A percentile compares a stretch with the other conserved stretches of the same genome.
phyloP scores from a whole-genome alignment of 2,113 vertebrate genomes.

The Alethe castanea region DNA sequence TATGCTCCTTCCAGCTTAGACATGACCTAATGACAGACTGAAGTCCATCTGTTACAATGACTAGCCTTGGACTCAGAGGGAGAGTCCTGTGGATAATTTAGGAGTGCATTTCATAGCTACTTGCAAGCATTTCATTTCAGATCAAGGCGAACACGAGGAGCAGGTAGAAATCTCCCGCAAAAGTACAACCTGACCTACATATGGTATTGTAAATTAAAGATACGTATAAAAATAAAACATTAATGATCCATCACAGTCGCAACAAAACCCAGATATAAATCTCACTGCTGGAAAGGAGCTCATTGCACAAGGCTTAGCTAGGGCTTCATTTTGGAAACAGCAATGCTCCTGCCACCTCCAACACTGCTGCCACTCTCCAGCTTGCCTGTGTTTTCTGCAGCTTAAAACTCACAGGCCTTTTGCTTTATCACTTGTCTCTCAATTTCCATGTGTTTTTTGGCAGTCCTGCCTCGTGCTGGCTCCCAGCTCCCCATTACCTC shows the following conservation, averaged over 20 bases:
- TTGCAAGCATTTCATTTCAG: conserved; percentile 20
- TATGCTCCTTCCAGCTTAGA: not conserved
- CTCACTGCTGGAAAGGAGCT: not conserved
- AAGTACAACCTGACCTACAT: conserved; percentile 55
- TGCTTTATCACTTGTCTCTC: not conserved
- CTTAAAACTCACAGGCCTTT: not conserved
- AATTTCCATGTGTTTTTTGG: not conserved
- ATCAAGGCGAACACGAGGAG: not conserved
- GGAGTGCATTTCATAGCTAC: conserved; percentile 22
- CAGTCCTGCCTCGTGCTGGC: not conserved
- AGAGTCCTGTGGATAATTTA: conserved; percentile 45
- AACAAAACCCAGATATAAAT: not conserved
- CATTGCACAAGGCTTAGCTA: not conserved
- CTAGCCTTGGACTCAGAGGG: conserved; percentile 32
- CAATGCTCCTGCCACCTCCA: fast-evolving
- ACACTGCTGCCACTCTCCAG: not conserved
- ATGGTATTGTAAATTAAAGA: not conserved
- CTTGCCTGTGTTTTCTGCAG: not conserved
- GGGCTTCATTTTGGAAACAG: not conserved
- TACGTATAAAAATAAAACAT: conserved; percentile 28
- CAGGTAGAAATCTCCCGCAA: not conserved
- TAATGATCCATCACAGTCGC: not conserved
- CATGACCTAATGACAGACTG: conserved; percentile 38
- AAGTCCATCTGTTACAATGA: conserved; percentile 46
- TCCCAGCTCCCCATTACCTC: conserved; percentile 18